Evolutionary conservation across 1,140 invertebrate genomes (phyloP).

Genomic region (Pteromalus puparum): DNA sequence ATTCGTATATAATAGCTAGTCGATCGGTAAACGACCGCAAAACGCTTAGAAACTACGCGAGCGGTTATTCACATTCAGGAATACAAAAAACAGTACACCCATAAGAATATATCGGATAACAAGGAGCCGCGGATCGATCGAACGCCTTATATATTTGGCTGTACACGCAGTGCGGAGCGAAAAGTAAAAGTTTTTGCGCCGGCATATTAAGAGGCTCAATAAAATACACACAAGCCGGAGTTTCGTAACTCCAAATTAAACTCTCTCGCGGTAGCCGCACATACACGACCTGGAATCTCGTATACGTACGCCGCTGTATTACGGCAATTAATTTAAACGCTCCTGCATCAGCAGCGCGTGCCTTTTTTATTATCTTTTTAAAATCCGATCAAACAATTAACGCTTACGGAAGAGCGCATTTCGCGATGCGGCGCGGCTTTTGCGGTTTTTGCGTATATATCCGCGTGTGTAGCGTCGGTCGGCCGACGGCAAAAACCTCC

Average conservation of each 20-base stretch:
- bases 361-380: constrained; percentile 47
- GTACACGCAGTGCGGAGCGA: neutral
- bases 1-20: too few relatives aligned
- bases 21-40: too few relatives aligned
- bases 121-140: constrained; percentile 5
- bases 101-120: constrained; percentile 1
- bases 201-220: constrained; percentile 34
- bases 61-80: neutral
- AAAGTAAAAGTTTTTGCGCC: constrained; percentile 48
- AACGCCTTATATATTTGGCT: neutral
- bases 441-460: neutral
- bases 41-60: neutral
- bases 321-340: constrained; percentile 52
- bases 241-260: constrained; percentile 50
- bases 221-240: constrained; percentile 38
- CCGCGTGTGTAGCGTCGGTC: too few relatives aligned
- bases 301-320: neutral
- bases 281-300: neutral
- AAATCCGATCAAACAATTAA: constrained; percentile 52
- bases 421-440: constrained; percentile 1
- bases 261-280: constrained; percentile 2
- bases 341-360: neutral
- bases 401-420: constrained; percentile 44
- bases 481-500: constrained; percentile 16
- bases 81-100: neutral